Percentiles rank a stretch among this genome's conserved stretches.
phyloP scores from a whole-genome alignment of 2,888 invertebrate species.

The Ganaspis brasiliensis region DNA sequence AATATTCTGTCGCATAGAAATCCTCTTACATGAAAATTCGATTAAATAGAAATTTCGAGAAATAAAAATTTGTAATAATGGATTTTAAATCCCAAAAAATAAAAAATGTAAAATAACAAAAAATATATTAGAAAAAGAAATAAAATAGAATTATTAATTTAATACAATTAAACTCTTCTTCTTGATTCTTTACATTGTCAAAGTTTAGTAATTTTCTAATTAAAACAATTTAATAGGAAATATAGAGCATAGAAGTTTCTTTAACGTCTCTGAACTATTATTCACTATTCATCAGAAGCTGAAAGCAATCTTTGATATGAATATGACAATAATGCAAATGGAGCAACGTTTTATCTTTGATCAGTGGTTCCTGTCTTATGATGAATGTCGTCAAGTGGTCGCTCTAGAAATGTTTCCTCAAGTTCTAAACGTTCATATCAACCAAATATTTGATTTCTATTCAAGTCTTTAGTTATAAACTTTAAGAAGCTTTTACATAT shows the following conservation, averaged over 20 bases:
- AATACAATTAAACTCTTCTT: conserved; percentile 6
- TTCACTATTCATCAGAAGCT: conserved; percentile 19
- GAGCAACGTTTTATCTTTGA: neutral
- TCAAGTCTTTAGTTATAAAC: neutral
- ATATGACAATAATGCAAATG: neutral
- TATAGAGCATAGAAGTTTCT: neutral
- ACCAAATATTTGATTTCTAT: conserved; percentile 8
- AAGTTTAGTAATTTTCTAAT: conserved; percentile 36
- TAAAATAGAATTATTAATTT: no score
- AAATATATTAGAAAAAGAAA: no score
- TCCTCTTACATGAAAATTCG: no score
- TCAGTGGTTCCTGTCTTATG: neutral
- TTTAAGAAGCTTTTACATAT: no score
- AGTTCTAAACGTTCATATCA: no score
- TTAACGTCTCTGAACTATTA: neutral
- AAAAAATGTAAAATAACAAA: no score
- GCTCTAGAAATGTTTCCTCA: no score
- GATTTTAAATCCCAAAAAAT: no score
- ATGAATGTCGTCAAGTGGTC: neutral
- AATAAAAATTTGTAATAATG: no score
- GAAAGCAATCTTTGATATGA: conserved; percentile 3
- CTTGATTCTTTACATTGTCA: neutral
- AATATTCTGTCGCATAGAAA: no score
- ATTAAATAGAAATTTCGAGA: no score
- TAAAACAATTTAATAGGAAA: conserved; percentile 5